Conservation (phyloP, 1,140 invertebrate genomes). For the Camponotus floridanus region DNA sequence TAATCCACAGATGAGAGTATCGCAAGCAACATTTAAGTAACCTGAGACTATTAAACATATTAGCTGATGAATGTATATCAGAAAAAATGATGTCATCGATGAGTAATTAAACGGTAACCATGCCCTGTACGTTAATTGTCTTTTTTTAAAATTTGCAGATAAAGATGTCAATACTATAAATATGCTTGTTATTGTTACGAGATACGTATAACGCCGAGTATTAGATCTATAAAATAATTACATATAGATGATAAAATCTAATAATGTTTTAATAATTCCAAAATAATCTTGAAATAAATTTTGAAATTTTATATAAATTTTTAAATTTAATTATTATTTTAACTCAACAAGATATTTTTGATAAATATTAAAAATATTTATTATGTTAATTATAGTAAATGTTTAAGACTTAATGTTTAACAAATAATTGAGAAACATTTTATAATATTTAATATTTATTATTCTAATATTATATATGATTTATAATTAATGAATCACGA, state of each 20-base stretch:
- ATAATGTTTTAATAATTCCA: background rate
- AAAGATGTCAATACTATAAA: constrained; percentile 62
- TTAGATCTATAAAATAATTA: constrained; percentile 18
- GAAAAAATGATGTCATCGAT: constrained; percentile 47
- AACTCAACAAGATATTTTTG: background rate
- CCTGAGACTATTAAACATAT: constrained; percentile 34
- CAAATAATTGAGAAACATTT: background rate
- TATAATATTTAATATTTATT: background rate
- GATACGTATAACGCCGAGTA: constrained; percentile 40
- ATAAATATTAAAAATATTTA: background rate
- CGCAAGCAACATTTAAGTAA: constrained; percentile 32
- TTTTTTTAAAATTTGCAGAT: constrained; percentile 27
- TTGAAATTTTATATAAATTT: background rate
- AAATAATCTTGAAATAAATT: background rate
- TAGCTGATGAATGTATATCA: constrained; percentile 68
- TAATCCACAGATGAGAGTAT: constrained; percentile 63
- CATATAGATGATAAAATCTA: background rate
- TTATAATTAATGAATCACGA: background rate
- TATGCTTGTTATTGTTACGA: constrained; percentile 49
- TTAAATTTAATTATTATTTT: background rate
- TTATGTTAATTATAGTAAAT: no score
- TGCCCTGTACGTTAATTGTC: constrained; percentile 61
- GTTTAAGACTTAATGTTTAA: background rate
- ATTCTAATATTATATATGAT: background rate
- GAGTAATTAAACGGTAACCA: constrained; percentile 74